Evolutionary conservation across 1,140 invertebrate genomes (phyloP).

Genomic region (Cataglyphis hispanica): DNA sequence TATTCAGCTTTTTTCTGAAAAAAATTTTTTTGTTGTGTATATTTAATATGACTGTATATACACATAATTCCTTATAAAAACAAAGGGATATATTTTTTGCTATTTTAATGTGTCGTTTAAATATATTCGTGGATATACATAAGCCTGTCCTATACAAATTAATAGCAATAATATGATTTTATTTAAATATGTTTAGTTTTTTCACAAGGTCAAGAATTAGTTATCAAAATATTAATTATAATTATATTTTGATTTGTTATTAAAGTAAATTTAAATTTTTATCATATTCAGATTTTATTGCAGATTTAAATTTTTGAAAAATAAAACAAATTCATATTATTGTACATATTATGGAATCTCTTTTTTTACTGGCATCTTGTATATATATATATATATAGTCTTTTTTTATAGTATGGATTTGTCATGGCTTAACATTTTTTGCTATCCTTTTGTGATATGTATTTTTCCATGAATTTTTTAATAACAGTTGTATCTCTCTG

Average conservation of each 20-base stretch:
- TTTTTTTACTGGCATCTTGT: not conserved
- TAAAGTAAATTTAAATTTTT: not conserved
- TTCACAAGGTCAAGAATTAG: not conserved
- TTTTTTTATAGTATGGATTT: not conserved
- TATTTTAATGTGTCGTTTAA: not conserved
- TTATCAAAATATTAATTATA: not conserved
- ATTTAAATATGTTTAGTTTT: not conserved
- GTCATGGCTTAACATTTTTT: not conserved
- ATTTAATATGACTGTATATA: not conserved
- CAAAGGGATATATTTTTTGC: not conserved
- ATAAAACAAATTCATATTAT: not conserved
- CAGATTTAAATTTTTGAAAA: constrained; percentile 1
- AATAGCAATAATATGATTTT: not conserved
- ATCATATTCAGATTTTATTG: not conserved
- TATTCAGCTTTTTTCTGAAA: not conserved
- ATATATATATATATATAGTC: not conserved
- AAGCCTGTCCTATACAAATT: not conserved
- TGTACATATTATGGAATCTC: not conserved
- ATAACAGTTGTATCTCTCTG: not conserved
- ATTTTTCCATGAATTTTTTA: not conserved
- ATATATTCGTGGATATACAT: not conserved
- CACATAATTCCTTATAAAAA: not conserved
- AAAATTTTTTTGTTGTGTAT: not conserved
- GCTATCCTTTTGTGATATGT: constrained; percentile 4
- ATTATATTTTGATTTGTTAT: not conserved